Conservation (phyloP, 2,797 vertebrate genomes). For the Enteromius paludinosus region DNA sequence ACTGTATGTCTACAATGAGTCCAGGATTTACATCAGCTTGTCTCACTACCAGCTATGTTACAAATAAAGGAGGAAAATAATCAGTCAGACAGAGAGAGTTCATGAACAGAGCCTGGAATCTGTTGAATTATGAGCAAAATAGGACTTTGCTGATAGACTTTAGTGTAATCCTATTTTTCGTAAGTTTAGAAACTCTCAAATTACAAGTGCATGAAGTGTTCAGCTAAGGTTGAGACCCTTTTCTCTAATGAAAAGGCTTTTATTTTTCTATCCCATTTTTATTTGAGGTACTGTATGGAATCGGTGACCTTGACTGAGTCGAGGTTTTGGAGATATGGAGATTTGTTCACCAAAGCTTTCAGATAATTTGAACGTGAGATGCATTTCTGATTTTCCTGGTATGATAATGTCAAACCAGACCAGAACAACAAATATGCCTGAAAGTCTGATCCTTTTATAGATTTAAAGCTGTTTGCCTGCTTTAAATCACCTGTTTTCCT, state of each 20-base stretch:
- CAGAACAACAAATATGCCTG: background rate
- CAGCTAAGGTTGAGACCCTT: background rate
- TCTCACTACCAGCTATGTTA: conserved; percentile 65
- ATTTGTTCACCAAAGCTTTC: background rate
- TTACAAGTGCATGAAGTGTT: background rate
- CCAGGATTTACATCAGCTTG: conserved; percentile 13
- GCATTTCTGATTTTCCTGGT: conserved; percentile 8
- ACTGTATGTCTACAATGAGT: conserved; percentile 39
- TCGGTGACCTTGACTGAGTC: conserved; percentile 7
- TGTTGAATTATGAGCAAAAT: conserved; percentile 1
- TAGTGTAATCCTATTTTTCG: background rate
- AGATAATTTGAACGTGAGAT: background rate
- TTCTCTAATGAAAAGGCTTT: background rate
- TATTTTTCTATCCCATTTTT: background rate
- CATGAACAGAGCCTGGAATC: background rate
- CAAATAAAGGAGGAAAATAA: conserved; percentile 10
- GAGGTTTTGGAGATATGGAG: background rate
- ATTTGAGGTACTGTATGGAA: background rate
- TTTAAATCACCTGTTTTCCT: conserved; percentile 45
- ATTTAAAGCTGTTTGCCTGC: background rate
- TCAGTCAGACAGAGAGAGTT: background rate
- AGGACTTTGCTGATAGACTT: background rate
- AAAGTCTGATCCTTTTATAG: conserved; percentile 22
- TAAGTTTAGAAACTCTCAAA: background rate
- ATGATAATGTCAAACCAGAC: conserved; percentile 2